These are phyloP conservation scores for Sminthurides aquaticus DNA, from an alignment of 2,888 invertebrate species.

Conservation along the genomic window DNA sequence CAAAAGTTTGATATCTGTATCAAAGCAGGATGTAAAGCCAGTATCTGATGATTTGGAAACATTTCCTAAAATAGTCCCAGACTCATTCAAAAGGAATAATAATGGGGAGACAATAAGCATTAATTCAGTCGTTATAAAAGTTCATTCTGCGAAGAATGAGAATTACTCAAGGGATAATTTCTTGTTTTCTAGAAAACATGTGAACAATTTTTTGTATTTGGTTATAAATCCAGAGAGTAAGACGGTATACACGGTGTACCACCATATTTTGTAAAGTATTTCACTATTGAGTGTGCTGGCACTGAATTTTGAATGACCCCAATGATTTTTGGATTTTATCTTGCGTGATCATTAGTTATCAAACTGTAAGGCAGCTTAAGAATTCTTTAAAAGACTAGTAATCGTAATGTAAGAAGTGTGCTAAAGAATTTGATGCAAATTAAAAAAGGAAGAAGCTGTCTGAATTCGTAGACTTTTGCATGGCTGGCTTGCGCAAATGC, in stretches of 20 bases:
- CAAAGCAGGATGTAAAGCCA: no score
- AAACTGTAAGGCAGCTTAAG: no score
- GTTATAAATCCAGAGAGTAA: constrained; percentile 49
- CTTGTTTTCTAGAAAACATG: constrained; percentile 22
- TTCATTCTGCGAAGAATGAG: constrained; percentile 21
- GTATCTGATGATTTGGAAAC: background rate
- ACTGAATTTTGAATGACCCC: no score
- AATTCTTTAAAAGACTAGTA: no score
- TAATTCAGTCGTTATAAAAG: constrained; percentile 27
- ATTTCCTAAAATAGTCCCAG: background rate
- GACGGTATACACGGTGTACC: constrained; percentile 30
- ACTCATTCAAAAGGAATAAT: background rate
- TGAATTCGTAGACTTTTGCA: constrained; percentile 62
- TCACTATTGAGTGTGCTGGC: no score
- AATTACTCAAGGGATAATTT: constrained; percentile 16
- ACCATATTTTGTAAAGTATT: constrained; percentile 22
- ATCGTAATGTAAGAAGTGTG: no score
- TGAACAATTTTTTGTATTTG: constrained; percentile 51
- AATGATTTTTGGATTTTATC: no score
- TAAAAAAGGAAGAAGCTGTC: constrained; percentile 51
- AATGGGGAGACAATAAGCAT: constrained; percentile 5
- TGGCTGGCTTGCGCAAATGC: constrained; percentile 76
- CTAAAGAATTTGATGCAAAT: no score
- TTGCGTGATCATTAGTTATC: no score
- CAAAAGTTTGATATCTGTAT: constrained; percentile 51